Conservation (phyloP, 2,113 vertebrate species). For the Xenopus borealis region DNA sequence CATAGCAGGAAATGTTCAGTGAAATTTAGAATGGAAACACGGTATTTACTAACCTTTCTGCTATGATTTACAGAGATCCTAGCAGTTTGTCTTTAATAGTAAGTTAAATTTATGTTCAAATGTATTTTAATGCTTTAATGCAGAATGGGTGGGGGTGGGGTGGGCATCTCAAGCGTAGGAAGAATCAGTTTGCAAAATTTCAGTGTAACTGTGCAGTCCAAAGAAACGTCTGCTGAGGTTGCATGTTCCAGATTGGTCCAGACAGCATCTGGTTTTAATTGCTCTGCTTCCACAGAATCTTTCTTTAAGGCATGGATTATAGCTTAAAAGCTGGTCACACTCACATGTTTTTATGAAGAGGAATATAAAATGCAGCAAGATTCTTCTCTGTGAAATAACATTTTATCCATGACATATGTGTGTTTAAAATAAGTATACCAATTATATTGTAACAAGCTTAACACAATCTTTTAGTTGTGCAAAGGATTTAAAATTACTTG, state of each 20-base stretch:
- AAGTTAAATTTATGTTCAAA: constrained; percentile 4
- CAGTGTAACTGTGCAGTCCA: constrained; percentile 27
- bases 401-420: constrained; percentile 41
- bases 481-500: constrained; percentile 20
- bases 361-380: constrained; percentile 29
- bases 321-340: constrained; percentile 38
- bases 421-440: constrained; percentile 29
- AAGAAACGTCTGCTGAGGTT: constrained; percentile 40
- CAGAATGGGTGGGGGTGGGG: background rate
- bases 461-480: constrained; percentile 28
- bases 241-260: constrained; percentile 41
- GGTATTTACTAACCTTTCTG: constrained; percentile 1
- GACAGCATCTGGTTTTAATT: constrained; percentile 47
- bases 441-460: constrained; percentile 44
- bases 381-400: constrained; percentile 39
- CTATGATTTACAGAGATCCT: constrained; percentile 2
- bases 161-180: constrained; percentile 10
- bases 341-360: constrained; percentile 36
- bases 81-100: background rate
- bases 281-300: constrained; percentile 39
- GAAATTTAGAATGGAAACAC: background rate
- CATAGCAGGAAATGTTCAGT: background rate
- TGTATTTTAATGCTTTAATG: constrained; percentile 8
- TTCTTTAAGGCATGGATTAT: constrained; percentile 46
- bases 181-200: constrained; percentile 26